phyloP scores from a whole-genome alignment of 2,113 vertebrate species.

The Alouatta palliata region DNA sequence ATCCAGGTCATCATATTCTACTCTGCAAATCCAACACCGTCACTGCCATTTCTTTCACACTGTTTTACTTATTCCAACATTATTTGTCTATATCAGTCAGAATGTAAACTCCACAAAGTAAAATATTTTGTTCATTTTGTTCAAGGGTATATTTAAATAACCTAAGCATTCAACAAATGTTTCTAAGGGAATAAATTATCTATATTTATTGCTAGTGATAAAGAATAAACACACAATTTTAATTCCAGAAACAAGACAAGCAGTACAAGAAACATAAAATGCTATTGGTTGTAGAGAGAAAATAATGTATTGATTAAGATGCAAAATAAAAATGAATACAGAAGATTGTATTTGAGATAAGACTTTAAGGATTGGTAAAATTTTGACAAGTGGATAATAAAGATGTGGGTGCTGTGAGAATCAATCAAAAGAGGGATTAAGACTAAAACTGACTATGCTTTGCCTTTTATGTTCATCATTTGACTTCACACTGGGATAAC shows the following conservation, averaged over 20 bases:
- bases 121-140: neutral
- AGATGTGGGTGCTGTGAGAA: neutral
- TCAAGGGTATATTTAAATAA: neutral
- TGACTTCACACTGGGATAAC: neutral
- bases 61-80: neutral
- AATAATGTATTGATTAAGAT: neutral
- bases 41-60: neutral
- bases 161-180: neutral
- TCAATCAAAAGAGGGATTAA: slow-evolving; percentile 10
- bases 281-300: neutral
- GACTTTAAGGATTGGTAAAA: neutral
- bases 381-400: neutral
- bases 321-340: neutral
- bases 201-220: neutral
- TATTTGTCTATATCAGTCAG: neutral
- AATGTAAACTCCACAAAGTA: slow-evolving; percentile 1
- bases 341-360: neutral
- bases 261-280: neutral
- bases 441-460: neutral
- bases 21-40: neutral
- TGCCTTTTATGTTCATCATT: neutral
- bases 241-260: neutral
- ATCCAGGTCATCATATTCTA: neutral
- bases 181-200: neutral
- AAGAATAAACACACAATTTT: neutral